phyloP scores from a whole-genome alignment of 1,140 invertebrate species.

The Holotrichia oblita region DNA sequence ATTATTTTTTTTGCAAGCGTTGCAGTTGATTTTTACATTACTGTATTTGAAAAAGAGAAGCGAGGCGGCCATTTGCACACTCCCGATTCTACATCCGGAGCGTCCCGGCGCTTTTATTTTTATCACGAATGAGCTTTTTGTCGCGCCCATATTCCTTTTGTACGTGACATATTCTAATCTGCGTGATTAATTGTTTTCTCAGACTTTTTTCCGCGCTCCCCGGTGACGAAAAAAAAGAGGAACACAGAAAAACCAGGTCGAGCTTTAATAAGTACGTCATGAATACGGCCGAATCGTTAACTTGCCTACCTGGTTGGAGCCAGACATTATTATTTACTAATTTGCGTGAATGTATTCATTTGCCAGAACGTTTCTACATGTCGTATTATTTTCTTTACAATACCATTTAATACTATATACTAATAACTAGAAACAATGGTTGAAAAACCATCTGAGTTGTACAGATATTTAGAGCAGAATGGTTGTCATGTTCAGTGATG shows the following conservation, averaged over 20 bases:
- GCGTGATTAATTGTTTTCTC: conserved; percentile 41
- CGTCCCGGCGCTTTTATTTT: conserved; percentile 30
- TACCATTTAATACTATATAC: too few species aligned
- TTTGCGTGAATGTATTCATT: neutral
- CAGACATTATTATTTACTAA: neutral
- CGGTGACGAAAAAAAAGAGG: neutral
- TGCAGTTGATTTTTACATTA: too few species aligned
- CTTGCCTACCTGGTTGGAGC: neutral
- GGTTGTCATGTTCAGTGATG: too few species aligned
- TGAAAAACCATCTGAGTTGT: too few species aligned
- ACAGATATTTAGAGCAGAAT: too few species aligned
- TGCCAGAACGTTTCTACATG: neutral
- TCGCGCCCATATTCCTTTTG: conserved; percentile 38
- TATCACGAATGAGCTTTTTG: conserved; percentile 30
- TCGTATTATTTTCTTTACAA: too few species aligned
- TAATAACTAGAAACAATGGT: too few species aligned
- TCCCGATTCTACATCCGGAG: conserved; percentile 17
- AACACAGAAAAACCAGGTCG: conserved; percentile 9
- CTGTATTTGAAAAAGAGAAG: too few species aligned
- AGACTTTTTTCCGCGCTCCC: conserved; percentile 37
- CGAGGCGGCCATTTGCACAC: conserved; percentile 16
- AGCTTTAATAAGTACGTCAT: neutral
- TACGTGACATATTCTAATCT: conserved; percentile 42
- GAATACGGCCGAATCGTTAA: neutral
- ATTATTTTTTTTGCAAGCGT: too few species aligned